These are phyloP conservation scores for Typhlichthys subterraneus DNA, from an alignment of 2,797 vertebrate genomes.

Conservation along the genomic window DNA sequence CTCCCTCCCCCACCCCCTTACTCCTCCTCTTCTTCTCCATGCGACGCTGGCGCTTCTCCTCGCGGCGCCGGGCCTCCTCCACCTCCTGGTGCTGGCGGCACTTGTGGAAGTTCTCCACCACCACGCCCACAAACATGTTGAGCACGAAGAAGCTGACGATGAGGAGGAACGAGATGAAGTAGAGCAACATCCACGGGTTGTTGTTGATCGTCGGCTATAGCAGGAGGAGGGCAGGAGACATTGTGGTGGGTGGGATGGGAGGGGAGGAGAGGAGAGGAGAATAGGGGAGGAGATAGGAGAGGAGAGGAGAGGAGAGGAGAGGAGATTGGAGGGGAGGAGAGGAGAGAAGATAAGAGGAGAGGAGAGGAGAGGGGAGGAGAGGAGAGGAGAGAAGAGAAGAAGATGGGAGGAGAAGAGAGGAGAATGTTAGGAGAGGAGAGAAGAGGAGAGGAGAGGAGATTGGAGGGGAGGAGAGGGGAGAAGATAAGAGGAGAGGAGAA, in stretches of 20 bases:
- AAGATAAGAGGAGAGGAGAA: no score
- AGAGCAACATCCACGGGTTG: conserved; percentile 91
- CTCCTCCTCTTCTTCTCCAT: conserved; percentile 95
- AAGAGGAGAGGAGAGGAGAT: no score
- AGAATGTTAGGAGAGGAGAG: no score
- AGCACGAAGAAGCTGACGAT: conserved; percentile 91
- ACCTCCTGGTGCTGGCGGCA: conserved; percentile 89
- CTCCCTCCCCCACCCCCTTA: conserved; percentile 69
- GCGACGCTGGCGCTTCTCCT: conserved; percentile 87
- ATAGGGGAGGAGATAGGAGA: no score
- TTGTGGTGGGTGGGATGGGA: conserved; percentile 17
- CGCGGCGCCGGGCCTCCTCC: conserved; percentile 83
- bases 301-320: no score
- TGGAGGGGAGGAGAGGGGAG: no score
- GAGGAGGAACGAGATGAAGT: conserved; percentile 91
- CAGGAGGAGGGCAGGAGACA: conserved; percentile 54
- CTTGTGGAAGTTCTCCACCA: conserved; percentile 92
- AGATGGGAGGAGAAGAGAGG: no score
- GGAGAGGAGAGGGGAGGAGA: conserved; percentile 13
- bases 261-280: background rate
- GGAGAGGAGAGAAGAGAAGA: conserved; percentile 6
- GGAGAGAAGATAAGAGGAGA: background rate
- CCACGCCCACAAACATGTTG: conserved; percentile 91
- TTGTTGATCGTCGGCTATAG: conserved; percentile 58
- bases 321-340: background rate